A percentile compares a stretch with the other conserved stretches of the same genome.
Conservation (phyloP, 35 echinoderm and acorn worm species). For the Patiria miniata region DNA sequence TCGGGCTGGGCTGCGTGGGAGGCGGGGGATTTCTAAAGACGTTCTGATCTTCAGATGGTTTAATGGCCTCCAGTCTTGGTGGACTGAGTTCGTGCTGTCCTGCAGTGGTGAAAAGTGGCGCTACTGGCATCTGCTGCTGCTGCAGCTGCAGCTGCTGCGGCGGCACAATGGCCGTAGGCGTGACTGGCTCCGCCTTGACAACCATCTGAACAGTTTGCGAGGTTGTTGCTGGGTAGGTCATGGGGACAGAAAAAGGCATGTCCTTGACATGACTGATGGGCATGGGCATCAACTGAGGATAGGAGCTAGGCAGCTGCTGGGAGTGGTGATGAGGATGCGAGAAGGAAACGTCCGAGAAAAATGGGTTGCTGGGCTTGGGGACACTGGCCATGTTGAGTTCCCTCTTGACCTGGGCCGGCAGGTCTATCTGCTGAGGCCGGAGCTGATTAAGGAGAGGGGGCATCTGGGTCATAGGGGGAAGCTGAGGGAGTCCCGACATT, state of each 20-base stretch:
- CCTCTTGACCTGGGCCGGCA: background rate
- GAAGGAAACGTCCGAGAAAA: background rate
- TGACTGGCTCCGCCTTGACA: slow-evolving; percentile 37
- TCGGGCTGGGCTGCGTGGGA: slow-evolving; percentile 60
- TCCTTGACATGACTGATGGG: background rate
- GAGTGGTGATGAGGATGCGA: background rate
- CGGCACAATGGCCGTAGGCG: background rate
- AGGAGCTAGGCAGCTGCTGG: background rate
- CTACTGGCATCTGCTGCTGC: background rate
- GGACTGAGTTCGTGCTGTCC: slow-evolving; percentile 47
- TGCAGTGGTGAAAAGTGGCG: background rate
- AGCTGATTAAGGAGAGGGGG: background rate
- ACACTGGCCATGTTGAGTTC: slow-evolving; percentile 2
- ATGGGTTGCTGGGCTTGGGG: background rate
- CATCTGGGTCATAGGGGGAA: background rate
- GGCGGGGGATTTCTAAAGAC: slow-evolving; percentile 79
- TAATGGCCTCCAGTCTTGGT: slow-evolving; percentile 68
- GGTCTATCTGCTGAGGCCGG: background rate
- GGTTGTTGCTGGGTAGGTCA: slow-evolving; percentile 4
- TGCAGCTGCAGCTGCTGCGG: background rate
- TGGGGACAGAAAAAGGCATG: slow-evolving; percentile 1
- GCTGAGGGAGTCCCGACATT: background rate
- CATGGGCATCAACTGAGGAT: slow-evolving; percentile 12
- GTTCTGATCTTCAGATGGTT: slow-evolving; percentile 5
- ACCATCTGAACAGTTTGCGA: background rate